Evolutionary conservation across 2,888 invertebrate species (phyloP).

Genomic region (Tetramorium bicarinatum): DNA sequence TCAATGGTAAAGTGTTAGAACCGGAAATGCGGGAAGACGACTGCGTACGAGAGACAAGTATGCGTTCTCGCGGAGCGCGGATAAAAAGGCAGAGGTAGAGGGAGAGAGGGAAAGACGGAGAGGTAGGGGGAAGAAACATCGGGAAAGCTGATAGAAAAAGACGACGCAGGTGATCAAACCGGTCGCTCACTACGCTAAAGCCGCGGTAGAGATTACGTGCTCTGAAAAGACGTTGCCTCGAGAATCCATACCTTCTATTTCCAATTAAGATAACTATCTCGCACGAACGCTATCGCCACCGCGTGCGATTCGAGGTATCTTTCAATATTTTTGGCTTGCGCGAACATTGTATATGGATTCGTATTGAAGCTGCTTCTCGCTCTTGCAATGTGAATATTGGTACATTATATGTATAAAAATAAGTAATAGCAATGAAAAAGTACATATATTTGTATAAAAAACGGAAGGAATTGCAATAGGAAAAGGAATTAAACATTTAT

Average conservation of each 20-base stretch:
- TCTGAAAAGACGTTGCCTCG: conserved; percentile 47
- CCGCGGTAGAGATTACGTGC: conserved; percentile 38
- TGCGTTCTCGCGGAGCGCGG: conserved; percentile 43
- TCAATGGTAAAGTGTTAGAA: conserved; percentile 63
- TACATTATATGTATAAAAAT: not conserved
- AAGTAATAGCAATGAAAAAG: not conserved
- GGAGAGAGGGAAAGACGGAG: conserved; percentile 19
- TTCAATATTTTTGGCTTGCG: conserved; percentile 37
- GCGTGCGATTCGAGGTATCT: conserved; percentile 14
- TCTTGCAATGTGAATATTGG: not conserved
- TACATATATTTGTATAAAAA: not conserved
- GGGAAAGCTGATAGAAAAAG: conserved; percentile 74
- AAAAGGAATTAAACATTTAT: not conserved
- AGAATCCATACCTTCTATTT: conserved; percentile 45
- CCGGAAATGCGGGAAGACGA: conserved; percentile 70
- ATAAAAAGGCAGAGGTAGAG: not conserved
- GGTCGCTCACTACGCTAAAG: conserved; percentile 59
- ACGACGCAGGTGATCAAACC: conserved; percentile 68
- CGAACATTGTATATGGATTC: not conserved
- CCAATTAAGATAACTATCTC: conserved; percentile 59
- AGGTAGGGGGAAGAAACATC: conserved; percentile 55
- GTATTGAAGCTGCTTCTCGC: not conserved
- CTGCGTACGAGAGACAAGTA: conserved; percentile 57
- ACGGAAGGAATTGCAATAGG: not conserved
- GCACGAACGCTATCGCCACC: conserved; percentile 35